Conservation (phyloP, 2,888 invertebrate species). For the Choristoneura rosaceana region DNA sequence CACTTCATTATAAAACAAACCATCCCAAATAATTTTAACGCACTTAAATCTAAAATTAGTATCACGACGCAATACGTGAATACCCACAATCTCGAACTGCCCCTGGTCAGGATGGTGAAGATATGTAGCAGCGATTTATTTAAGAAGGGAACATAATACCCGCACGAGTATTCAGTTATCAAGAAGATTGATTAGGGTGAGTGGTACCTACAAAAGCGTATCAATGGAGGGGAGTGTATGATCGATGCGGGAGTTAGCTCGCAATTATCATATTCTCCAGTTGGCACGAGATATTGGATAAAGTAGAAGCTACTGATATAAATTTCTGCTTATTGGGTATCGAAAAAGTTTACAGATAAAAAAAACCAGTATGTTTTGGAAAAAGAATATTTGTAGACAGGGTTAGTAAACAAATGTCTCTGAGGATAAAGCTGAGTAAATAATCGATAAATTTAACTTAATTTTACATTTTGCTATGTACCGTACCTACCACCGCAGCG, state of each 20-base stretch:
- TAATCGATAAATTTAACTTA: too few relatives aligned
- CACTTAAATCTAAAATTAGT: conserved; percentile 4
- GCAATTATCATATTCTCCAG: conserved; percentile 36
- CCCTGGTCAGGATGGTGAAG: conserved; percentile 10
- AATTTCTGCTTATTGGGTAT: not conserved
- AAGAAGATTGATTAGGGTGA: conserved; percentile 40
- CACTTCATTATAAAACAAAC: too few relatives aligned
- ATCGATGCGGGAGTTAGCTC: conserved; percentile 39
- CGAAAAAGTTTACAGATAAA: not conserved
- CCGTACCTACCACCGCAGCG: too few relatives aligned
- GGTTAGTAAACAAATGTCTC: too few relatives aligned
- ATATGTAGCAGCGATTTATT: conserved; percentile 26
- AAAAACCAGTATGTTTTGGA: too few relatives aligned
- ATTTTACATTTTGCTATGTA: too few relatives aligned
- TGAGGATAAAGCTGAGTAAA: too few relatives aligned
- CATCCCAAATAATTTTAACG: too few relatives aligned
- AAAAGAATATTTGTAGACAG: too few relatives aligned
- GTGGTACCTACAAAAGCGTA: conserved; percentile 37
- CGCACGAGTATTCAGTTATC: conserved; percentile 34
- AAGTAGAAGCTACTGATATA: not conserved
- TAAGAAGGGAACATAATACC: conserved; percentile 34
- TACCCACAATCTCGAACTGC: conserved; percentile 1
- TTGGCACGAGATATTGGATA: conserved; percentile 17
- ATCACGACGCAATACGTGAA: not conserved
- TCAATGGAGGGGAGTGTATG: conserved; percentile 39